Percentiles rank a stretch among this genome's conserved stretches.
These are phyloP conservation scores for Aurelia coerulea DNA, from an alignment of 30 jellyfish, hydroid and myxozoan species.

Conservation along the genomic window DNA sequence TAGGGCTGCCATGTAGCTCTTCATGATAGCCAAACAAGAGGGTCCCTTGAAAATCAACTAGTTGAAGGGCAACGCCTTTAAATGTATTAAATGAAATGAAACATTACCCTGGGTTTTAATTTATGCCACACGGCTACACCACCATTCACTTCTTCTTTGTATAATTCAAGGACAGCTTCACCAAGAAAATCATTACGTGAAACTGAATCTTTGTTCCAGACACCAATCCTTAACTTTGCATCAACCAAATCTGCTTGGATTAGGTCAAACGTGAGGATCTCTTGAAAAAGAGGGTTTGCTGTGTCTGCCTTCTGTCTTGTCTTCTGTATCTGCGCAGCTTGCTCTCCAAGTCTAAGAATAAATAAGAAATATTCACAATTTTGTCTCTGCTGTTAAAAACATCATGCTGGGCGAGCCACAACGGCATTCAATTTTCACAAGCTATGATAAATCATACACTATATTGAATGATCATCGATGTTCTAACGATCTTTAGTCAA, in stretches of 20 bases:
- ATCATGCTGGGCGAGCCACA: too few relatives aligned
- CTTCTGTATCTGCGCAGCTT: constrained; percentile 44
- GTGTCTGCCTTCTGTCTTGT: constrained; percentile 74
- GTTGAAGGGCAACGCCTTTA: not conserved
- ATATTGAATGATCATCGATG: too few relatives aligned
- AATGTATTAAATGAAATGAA: not conserved
- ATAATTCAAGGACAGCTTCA: constrained; percentile 71
- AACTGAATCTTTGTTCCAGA: constrained; percentile 79
- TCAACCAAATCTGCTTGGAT: constrained; percentile 66
- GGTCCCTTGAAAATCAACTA: not conserved
- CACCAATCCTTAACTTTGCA: constrained; percentile 58
- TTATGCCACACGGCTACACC: constrained; percentile 81
- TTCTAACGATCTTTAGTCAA: too few relatives aligned
- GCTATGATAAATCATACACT: too few relatives aligned
- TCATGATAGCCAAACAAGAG: too few relatives aligned
- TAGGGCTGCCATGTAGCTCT: too few relatives aligned
- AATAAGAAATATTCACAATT: constrained; percentile 3
- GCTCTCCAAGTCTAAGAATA: constrained; percentile 17
- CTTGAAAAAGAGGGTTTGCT: constrained; percentile 82
- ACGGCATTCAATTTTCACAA: too few relatives aligned
- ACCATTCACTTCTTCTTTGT: constrained; percentile 72
- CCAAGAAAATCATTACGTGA: constrained; percentile 86
- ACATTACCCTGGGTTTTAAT: constrained; percentile 72
- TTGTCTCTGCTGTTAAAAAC: too few relatives aligned
- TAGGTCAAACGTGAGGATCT: constrained; percentile 72